These are phyloP conservation scores for Lepidothrix coronata DNA, from an alignment of 2,113 vertebrate species.

Conservation along the genomic window DNA sequence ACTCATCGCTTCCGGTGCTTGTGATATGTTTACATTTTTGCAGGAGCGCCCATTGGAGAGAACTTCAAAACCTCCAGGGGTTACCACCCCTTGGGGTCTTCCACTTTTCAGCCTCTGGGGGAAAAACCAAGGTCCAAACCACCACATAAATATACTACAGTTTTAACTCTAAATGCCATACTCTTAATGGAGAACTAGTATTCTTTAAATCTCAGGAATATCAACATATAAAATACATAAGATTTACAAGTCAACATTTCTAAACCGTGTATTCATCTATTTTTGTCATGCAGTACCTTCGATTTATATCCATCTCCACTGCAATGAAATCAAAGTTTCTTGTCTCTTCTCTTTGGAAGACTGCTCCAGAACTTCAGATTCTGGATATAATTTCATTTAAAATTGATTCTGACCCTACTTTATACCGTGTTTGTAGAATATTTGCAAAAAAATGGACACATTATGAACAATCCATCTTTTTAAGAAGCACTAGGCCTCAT, in stretches of 20 bases:
- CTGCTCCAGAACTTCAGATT: background rate
- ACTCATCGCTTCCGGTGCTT: too few relatives aligned
- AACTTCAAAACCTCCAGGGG: too few relatives aligned
- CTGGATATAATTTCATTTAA: background rate
- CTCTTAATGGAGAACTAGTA: background rate
- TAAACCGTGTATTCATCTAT: accelerated
- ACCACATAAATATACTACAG: background rate
- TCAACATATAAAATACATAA: accelerated
- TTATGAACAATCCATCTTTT: too few relatives aligned
- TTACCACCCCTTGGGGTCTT: too few relatives aligned
- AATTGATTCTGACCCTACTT: background rate
- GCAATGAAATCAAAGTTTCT: background rate
- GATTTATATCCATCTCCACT: accelerated
- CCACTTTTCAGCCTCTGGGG: too few relatives aligned
- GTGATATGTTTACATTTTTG: too few relatives aligned
- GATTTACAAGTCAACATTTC: background rate
- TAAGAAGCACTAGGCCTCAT: too few relatives aligned
- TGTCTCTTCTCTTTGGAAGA: background rate
- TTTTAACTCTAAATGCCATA: background rate
- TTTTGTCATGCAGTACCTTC: background rate
- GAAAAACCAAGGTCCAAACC: too few relatives aligned
- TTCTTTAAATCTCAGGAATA: background rate
- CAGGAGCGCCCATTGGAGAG: too few relatives aligned
- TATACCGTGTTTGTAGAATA: too few relatives aligned
- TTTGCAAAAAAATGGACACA: too few relatives aligned